Conservation (phyloP, 2,797 vertebrate species). For the Bradypus variegatus region DNA sequence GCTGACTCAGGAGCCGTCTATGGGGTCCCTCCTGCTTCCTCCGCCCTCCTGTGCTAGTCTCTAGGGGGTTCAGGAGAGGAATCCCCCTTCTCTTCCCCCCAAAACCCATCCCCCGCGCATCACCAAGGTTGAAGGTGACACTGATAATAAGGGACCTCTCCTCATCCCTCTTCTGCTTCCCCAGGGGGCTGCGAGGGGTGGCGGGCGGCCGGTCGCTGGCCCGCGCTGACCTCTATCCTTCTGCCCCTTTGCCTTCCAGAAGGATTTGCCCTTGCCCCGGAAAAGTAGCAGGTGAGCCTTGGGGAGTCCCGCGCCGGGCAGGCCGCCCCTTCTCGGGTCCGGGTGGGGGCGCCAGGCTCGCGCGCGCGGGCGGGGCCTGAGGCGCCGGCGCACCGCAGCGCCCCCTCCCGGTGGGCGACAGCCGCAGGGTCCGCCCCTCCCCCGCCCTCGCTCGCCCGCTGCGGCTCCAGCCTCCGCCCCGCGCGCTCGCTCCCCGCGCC, state of each 20-base stretch:
- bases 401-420: conserved; percentile 49
- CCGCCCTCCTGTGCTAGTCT: not conserved
- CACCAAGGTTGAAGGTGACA: not conserved
- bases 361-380: conserved; percentile 17
- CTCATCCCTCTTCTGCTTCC: not conserved
- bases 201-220: not conserved
- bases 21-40: not conserved
- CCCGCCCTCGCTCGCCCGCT: conserved; percentile 49
- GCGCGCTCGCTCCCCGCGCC: conserved; percentile 59
- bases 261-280: conserved; percentile 86
- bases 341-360: not conserved
- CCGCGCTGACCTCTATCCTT: conserved; percentile 46
- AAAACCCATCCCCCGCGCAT: not conserved
- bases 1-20: not conserved
- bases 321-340: not conserved
- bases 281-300: conserved; percentile 85
- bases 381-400: conserved; percentile 37
- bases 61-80: not conserved
- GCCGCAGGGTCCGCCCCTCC: conserved; percentile 42
- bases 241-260: conserved; percentile 75
- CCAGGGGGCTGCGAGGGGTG: not conserved
- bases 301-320: not conserved
- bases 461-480: conserved; percentile 64
- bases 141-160: not conserved
- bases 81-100: not conserved